Evolutionary conservation across 2,113 vertebrate species (phyloP).

Genomic region (Osmerus mordax): DNA sequence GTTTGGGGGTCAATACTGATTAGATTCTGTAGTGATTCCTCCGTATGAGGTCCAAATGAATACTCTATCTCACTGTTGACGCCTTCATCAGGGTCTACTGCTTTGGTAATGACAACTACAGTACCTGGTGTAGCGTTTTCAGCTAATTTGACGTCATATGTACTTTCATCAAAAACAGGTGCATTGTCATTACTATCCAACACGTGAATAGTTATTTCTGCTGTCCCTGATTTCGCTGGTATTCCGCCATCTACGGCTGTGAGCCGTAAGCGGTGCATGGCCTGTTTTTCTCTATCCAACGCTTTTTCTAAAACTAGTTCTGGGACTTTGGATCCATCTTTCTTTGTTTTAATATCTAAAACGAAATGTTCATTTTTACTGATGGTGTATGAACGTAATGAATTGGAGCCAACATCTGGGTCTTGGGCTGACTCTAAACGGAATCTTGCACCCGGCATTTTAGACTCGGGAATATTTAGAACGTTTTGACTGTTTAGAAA

Average conservation of each 20-base stretch:
- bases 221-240: constrained; percentile 69
- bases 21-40: constrained; percentile 65
- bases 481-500: constrained; percentile 62
- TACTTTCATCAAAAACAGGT: constrained; percentile 73
- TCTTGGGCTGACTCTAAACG: constrained; percentile 52
- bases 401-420: constrained; percentile 49
- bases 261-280: constrained; percentile 65
- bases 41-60: constrained; percentile 72
- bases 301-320: constrained; percentile 56
- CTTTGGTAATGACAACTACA: constrained; percentile 69
- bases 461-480: constrained; percentile 66
- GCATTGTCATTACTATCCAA: constrained; percentile 81
- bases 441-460: constrained; percentile 56
- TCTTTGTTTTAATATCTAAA: constrained; percentile 50
- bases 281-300: constrained; percentile 54
- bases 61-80: constrained; percentile 74
- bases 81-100: constrained; percentile 79
- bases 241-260: constrained; percentile 70
- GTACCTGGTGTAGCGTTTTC: constrained; percentile 73
- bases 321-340: constrained; percentile 49
- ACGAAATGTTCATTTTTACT: constrained; percentile 44
- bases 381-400: constrained; percentile 43
- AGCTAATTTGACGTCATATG: constrained; percentile 66
- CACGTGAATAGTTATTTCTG: constrained; percentile 70
- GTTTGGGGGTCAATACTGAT: constrained; percentile 73